phyloP scores from a whole-genome alignment of 1,140 invertebrate species.

The Patella vulgata region DNA sequence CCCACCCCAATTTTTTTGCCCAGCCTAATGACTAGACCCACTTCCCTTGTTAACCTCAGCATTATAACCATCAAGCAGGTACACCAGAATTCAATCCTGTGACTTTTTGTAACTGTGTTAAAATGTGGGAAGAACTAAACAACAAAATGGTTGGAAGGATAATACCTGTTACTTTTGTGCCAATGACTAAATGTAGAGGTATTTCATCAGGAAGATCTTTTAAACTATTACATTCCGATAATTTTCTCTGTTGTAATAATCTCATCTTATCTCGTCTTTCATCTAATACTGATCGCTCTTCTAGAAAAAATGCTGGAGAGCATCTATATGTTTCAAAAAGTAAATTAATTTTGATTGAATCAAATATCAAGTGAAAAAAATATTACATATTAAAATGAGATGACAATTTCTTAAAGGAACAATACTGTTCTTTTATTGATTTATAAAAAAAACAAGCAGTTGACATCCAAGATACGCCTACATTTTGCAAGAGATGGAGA shows the following conservation, averaged over 20 bases:
- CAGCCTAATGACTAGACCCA: too few species aligned
- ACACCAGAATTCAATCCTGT: too few species aligned
- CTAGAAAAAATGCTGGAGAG: slow-evolving; percentile 88
- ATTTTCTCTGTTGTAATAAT: slow-evolving; percentile 92
- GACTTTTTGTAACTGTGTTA: too few species aligned
- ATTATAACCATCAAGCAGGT: too few species aligned
- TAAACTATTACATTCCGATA: slow-evolving; percentile 76
- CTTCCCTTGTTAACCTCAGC: too few species aligned
- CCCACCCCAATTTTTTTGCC: too few species aligned
- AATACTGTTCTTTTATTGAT: too few species aligned
- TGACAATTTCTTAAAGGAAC: background rate
- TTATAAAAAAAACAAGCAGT: too few species aligned
- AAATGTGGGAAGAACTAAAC: too few species aligned
- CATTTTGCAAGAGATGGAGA: too few species aligned
- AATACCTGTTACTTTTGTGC: slow-evolving; percentile 93
- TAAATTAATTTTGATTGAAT: background rate
- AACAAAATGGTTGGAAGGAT: too few species aligned
- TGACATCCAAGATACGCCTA: too few species aligned
- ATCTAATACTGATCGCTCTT: slow-evolving; percentile 91
- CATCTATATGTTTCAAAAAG: slow-evolving; percentile 63
- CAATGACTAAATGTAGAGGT: slow-evolving; percentile 94
- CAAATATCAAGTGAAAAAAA: background rate
- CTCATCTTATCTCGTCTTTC: slow-evolving; percentile 92
- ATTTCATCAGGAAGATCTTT: slow-evolving; percentile 95
- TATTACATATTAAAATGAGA: background rate